Percentiles rank a stretch among this genome's conserved stretches.
Evolutionary conservation across 2,888 invertebrate genomes (phyloP).

Genomic region (Dasysyrphus tricinctus): DNA sequence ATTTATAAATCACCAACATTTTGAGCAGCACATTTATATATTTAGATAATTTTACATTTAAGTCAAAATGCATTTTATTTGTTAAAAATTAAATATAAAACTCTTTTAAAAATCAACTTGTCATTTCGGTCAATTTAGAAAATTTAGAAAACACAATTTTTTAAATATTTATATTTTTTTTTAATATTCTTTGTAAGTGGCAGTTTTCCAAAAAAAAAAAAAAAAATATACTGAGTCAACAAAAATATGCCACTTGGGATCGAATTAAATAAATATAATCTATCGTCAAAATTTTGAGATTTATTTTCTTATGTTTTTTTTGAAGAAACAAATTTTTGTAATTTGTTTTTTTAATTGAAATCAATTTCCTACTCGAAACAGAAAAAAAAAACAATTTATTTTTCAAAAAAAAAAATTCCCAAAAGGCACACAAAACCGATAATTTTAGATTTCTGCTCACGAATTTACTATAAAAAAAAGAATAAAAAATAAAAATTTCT

Average conservation of each 20-base stretch:
- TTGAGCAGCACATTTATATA: slow-evolving; percentile 2
- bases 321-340: neutral
- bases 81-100: slow-evolving; percentile 19
- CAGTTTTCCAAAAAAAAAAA: slow-evolving; percentile 56
- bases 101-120: slow-evolving; percentile 46
- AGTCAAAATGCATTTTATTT: slow-evolving; percentile 24
- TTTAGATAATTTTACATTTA: neutral
- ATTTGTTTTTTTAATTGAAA: neutral
- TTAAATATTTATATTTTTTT: slow-evolving; percentile 22
- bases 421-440: slow-evolving; percentile 52
- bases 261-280: slow-evolving; percentile 8
- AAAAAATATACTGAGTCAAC: slow-evolving; percentile 21
- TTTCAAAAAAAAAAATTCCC: slow-evolving; percentile 24
- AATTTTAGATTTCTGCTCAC: slow-evolving; percentile 72
- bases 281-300: slow-evolving; percentile 36
- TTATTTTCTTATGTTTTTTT: neutral
- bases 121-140: slow-evolving; percentile 39
- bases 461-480: slow-evolving; percentile 52
- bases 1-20: slow-evolving; percentile 24
- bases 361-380: slow-evolving; percentile 14
- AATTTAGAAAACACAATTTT: slow-evolving; percentile 30
- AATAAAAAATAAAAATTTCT: slow-evolving; percentile 1
- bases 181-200: slow-evolving; percentile 56
- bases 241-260: neutral
- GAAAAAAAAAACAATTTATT: neutral